Evolutionary conservation across 2,888 invertebrate genomes (phyloP), one percentile per base, ranked within the genome.

Genomic region (Acanthoscelides obtectus): DNA sequence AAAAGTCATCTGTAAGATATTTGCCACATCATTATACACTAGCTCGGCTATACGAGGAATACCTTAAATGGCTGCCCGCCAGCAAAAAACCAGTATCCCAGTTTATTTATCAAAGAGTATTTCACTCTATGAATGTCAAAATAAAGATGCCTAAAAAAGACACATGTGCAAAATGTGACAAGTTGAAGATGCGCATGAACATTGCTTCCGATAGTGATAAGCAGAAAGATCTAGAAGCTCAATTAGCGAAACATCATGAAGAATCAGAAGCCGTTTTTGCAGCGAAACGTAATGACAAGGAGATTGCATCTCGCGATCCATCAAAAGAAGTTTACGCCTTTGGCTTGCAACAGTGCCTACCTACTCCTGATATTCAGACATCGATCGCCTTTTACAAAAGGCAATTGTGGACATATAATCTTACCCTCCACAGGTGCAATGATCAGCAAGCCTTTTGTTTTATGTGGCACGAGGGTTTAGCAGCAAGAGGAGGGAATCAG

Each of bases 371-470:
- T 69, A 69, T 82, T 22, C 67, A 75, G n/a, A 76, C 79, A 25
- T 78, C 78, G 27, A 75, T 80, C 8, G 74, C 77, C 6, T 82
- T 80, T 76, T 82, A 82, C 70, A 81, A 80, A 75, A 69, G 81
- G 22, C 75, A 79, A 69, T 72, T 81, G 22, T 81, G 78, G 79
- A 80, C 79, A 6, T 82, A 72, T 70, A 80, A 81, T 71, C 73
- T 81, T 6, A 81, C 80, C 5, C 75, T 82, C 8, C 76, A 78
- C 68, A 72, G 76, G 22, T 72, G 75, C 75, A 64, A 70, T 69
- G 65, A 25, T 25, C 3, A 25, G 3, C 25, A 25, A 8, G 25
- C 25, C 3, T 25, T 25, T 25, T 25, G 25, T 25, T 79, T 73
- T 66, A 81, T 80, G 80, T 82, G 81, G 78, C 76, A 80, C 71